Evolutionary conservation across 2,797 vertebrate species (phyloP), one percentile per base, ranked within the genome.

Genomic region (Labeo calbasu): DNA sequence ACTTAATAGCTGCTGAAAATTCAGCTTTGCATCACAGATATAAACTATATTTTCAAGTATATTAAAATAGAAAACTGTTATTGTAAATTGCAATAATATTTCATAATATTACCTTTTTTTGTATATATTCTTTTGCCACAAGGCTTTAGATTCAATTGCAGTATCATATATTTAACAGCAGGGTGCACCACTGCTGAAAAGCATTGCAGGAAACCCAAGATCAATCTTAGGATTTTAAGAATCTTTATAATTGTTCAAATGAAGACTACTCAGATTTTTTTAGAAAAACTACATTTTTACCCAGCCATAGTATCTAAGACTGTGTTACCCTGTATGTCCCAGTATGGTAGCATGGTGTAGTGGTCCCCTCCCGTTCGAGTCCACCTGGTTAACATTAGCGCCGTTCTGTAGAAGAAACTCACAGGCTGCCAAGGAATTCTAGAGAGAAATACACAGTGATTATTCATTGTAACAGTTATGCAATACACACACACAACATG

Each of bases 391-490:
- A 86, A 98, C 96, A 2, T 92, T 96, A 2, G 97, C 97, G 0
- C 97, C 95, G 0, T 98, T 98, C 92, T 98, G 97, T 69, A 98
- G 94, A 73, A 98, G 95, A 89, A 98, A 98, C 92, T 98, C 97
- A 6, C 97, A 97, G 51, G 97, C 97, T 66, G 97, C 93, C 88
- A 98, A 89, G 15, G 96, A 96, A 73, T 97, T 97, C 97, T 97
- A 68, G 55, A 71, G 28, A 9, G 28, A 63, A 73, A 36, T 55
- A 75, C 11, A 51, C 13, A 0, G 48, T 72, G 25, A 83, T 51
- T 43, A 69, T 28, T 80, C 28, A 72, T 10, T 28, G 63, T 48
- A 36, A 43, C 36, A 82, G 1, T 28, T 1, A 40, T 12, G 48
- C 28, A 3, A 15, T 19, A 21, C 17, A 73, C 69, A 77, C 70